phyloP scores from a whole-genome alignment of 2,888 invertebrate genomes.

The Drosophila bunnanda region DNA sequence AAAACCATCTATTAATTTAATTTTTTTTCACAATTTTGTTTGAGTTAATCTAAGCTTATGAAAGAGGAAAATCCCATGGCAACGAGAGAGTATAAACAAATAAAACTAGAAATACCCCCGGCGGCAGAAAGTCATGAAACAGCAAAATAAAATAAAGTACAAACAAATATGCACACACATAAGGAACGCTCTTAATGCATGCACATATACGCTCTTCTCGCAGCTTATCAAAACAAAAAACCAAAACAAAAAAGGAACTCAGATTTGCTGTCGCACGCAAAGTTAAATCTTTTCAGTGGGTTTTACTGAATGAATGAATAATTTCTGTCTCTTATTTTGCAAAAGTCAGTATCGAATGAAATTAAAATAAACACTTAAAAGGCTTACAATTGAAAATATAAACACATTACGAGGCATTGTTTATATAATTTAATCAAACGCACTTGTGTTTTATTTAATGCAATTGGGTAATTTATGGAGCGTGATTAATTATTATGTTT shows the following conservation, averaged over 20 bases:
- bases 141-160: conserved; percentile 6
- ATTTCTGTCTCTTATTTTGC: too few species aligned
- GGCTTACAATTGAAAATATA: neutral
- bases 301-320: conserved; percentile 2
- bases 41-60: conserved; percentile 7
- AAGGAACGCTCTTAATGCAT: conserved; percentile 3
- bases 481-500: conserved; percentile 13
- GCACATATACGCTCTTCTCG: conserved; percentile 13
- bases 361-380: conserved; percentile 2
- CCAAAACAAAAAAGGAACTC: neutral
- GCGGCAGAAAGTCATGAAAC: conserved; percentile 13
- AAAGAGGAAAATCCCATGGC: conserved; percentile 6
- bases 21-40: neutral
- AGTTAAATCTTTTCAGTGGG: conserved; percentile 1
- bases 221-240: conserved; percentile 35
- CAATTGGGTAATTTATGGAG: conserved; percentile 29
- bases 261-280: conserved; percentile 25
- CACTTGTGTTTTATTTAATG: conserved; percentile 1
- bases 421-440: conserved; percentile 8
- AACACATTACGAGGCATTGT: neutral
- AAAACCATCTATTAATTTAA: neutral
- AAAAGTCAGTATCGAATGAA: conserved; percentile 1
- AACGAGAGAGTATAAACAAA: conserved; percentile 16
- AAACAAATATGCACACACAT: conserved; percentile 3
- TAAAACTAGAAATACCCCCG: conserved; percentile 22